These are phyloP conservation scores for Glandiceps talaboti DNA, from an alignment of 53 echinoderm and acorn worm genomes.

Conservation along the genomic window DNA sequence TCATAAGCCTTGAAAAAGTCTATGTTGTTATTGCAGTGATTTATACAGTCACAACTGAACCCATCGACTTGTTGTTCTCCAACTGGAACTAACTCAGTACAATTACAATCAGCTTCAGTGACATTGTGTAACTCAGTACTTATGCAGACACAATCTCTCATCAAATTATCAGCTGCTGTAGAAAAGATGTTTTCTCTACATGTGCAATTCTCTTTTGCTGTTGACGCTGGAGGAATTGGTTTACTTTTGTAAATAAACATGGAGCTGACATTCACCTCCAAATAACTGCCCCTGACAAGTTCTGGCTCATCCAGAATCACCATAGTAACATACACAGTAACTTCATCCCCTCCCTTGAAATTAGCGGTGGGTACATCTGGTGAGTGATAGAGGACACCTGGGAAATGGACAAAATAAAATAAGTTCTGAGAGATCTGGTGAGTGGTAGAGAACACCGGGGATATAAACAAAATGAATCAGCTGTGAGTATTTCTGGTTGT, in stretches of 20 bases:
- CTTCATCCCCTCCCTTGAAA: constrained; percentile 31
- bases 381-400: constrained; percentile 44
- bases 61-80: constrained; percentile 8
- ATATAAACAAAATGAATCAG: too few species aligned
- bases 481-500: too few species aligned
- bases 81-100: constrained; percentile 25
- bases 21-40: constrained; percentile 27
- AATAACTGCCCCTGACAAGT: constrained; percentile 23
- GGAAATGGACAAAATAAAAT: neutral
- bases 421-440: neutral
- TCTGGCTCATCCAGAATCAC: constrained; percentile 41
- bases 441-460: too few species aligned
- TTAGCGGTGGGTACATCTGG: constrained; percentile 35
- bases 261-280: constrained; percentile 39
- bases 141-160: constrained; percentile 36
- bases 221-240: constrained; percentile 34
- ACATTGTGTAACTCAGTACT: constrained; percentile 19
- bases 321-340: constrained; percentile 38
- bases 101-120: constrained; percentile 35
- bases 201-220: constrained; percentile 55
- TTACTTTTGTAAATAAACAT: constrained; percentile 41
- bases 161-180: constrained; percentile 11
- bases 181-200: constrained; percentile 25
- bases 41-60: constrained; percentile 46
- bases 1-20: constrained; percentile 41